Percentiles rank a stretch among this genome's conserved stretches.
phyloP scores from a whole-genome alignment of 2,888 invertebrate genomes.

The Drosophila fungiperda region DNA sequence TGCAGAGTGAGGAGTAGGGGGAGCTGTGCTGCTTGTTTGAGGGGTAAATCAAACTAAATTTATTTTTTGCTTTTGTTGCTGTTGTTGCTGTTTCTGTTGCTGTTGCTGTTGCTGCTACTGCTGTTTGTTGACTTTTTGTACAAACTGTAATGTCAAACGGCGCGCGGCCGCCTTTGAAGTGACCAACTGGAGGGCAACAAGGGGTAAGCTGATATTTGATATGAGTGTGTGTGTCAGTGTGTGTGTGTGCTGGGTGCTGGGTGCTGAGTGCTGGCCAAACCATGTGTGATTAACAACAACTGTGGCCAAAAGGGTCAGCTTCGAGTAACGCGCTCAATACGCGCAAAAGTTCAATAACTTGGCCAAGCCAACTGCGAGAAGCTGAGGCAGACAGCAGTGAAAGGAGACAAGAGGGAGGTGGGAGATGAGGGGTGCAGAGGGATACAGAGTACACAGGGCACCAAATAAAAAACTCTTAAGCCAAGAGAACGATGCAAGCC shows the following conservation, averaged over 20 bases:
- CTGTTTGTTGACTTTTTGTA: conserved; percentile 37
- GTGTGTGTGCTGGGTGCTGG: conserved; percentile 22
- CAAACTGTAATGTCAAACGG: conserved; percentile 50
- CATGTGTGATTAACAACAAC: conserved; percentile 72
- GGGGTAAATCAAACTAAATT: conserved; percentile 63
- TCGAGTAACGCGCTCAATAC: conserved; percentile 1
- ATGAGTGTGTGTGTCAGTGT: conserved; percentile 31
- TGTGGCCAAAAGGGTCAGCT: conserved; percentile 47
- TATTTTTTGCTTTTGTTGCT: conserved; percentile 47
- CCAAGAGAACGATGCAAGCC: background rate
- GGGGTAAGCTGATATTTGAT: conserved; percentile 63
- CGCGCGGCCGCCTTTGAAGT: conserved; percentile 58
- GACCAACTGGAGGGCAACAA: conserved; percentile 16
- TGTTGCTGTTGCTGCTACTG: background rate
- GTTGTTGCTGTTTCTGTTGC: conserved; percentile 12
- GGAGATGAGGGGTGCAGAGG: background rate
- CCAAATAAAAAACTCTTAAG: background rate
- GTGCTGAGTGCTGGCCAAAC: conserved; percentile 38
- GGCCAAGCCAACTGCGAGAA: conserved; percentile 28
- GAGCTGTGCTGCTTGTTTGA: background rate
- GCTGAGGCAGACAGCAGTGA: background rate
- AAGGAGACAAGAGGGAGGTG: background rate
- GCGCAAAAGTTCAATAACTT: conserved; percentile 58
- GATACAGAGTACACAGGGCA: background rate
- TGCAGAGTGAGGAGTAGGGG: background rate